Evolutionary conservation across 2,888 invertebrate genomes (phyloP).

Genomic region (Lasioglossum villosulum): DNA sequence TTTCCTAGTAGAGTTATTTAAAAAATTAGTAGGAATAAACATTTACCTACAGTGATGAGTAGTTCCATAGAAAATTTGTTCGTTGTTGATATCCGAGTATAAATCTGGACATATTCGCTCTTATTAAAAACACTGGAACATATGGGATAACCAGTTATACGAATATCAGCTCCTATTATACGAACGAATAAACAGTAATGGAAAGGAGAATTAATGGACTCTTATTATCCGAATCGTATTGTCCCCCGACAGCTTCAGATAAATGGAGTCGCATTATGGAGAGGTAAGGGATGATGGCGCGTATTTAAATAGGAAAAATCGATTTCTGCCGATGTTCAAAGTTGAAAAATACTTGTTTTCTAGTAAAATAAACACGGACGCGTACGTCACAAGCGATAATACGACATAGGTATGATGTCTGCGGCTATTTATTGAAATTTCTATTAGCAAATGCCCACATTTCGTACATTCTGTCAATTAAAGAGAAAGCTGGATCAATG

Average conservation of each 20-base stretch:
- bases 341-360: constrained; percentile 1
- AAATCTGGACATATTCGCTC: not conserved
- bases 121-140: not conserved
- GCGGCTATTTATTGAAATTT: not conserved
- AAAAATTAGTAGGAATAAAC: not conserved
- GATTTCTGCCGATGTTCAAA: constrained; percentile 1
- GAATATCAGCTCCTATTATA: not conserved
- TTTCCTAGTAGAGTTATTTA: not conserved
- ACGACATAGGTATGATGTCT: not conserved
- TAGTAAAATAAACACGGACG: not conserved
- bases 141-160: not conserved
- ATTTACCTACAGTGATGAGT: not conserved
- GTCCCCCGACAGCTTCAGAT: not conserved
- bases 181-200: constrained; percentile 11
- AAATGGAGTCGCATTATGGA: constrained; percentile 6
- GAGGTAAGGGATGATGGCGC: not conserved
- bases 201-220: constrained; percentile 12
- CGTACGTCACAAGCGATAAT: not conserved
- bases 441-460: not conserved
- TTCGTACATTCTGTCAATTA: not conserved
- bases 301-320: constrained; percentile 8
- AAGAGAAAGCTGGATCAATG: not conserved
- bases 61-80: not conserved
- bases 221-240: constrained; percentile 9
- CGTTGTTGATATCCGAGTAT: not conserved